Evolutionary conservation across 2,888 invertebrate genomes (phyloP).

Genomic region (Agrotis clavis): DNA sequence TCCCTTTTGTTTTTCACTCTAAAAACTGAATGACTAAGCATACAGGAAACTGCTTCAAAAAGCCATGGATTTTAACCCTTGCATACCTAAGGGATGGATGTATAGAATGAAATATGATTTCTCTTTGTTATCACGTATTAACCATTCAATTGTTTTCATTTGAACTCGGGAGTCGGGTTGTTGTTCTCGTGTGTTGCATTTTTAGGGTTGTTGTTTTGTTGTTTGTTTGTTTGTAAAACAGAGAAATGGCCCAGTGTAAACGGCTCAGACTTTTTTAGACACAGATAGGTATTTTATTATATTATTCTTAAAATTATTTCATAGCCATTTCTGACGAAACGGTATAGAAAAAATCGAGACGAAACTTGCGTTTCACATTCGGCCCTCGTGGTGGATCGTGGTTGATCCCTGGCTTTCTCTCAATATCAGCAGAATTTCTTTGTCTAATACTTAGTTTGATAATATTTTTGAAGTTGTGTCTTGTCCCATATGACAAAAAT

Average conservation of each 20-base stretch:
- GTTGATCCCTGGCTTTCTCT: too few species aligned
- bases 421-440: too few species aligned
- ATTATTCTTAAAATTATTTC: neutral
- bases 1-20: conserved; percentile 26
- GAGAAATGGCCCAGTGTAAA: neutral
- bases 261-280: neutral
- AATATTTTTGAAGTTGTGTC: too few species aligned
- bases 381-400: too few species aligned
- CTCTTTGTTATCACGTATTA: conserved; percentile 65
- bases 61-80: conserved; percentile 36
- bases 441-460: too few species aligned
- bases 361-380: too few species aligned
- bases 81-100: conserved; percentile 51
- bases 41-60: conserved; percentile 51
- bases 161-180: conserved; percentile 23
- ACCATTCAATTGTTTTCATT: conserved; percentile 59
- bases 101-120: conserved; percentile 61
- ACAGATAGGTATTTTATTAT: neutral
- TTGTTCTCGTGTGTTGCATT: conserved; percentile 27
- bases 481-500: too few species aligned
- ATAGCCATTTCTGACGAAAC: neutral
- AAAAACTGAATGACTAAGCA: conserved; percentile 54
- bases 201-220: conserved; percentile 3
- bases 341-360: neutral
- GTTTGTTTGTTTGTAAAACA: neutral